Base-by-base conservation (phyloP, 2,888 invertebrate species). In the Acleris emargana region DNA sequence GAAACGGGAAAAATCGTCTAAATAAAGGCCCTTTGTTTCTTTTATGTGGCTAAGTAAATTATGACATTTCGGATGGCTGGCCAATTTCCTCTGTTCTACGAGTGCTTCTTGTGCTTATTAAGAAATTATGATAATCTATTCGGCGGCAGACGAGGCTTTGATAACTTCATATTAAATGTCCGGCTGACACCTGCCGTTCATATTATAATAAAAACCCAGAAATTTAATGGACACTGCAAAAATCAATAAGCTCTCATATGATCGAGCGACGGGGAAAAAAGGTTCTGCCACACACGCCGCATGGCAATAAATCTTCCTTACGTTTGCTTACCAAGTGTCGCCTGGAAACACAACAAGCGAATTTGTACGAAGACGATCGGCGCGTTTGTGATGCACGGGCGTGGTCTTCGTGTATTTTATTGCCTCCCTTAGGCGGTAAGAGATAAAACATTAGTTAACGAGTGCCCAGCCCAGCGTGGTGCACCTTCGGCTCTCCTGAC, bases 321-420 rank as follows among this genome's bases (percentile, higher is more conserved):
- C 86, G 87, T 91, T 82, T 90, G 86, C 84, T 82, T 86, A 86
- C 87, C 82, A 82, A 86, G 83, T 86, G 87, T 87, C 83, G 78
- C 82, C 76, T 85, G 80, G 79, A 86, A 84, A 86, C 77, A 87
- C 83, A 84, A 83, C 81, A 80, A 80, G 81, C 79, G 72, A 81
- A 81, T 82, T 84, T 71, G 78, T 79, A 76, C 73, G 72, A 71
- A 75, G 75, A 75, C 74, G 77, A 81, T 82, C 84, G 82, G 82
- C 84, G 81, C 79, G 81, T 83, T 82, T 83, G 79, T 76, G 78
- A 77, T 76, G 73, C 77, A 79, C 75, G 78, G 84, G 85, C 80
- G 85, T 82, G 83, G 84, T 76, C 73, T 78, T 82, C 77, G 75
- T 83, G 79, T 83, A 32, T 88, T 87, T 88, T 87, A 88, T 82